Base-by-base conservation (phyloP, 2,888 invertebrate genomes). In the Plemyria rubiginata region DNA sequence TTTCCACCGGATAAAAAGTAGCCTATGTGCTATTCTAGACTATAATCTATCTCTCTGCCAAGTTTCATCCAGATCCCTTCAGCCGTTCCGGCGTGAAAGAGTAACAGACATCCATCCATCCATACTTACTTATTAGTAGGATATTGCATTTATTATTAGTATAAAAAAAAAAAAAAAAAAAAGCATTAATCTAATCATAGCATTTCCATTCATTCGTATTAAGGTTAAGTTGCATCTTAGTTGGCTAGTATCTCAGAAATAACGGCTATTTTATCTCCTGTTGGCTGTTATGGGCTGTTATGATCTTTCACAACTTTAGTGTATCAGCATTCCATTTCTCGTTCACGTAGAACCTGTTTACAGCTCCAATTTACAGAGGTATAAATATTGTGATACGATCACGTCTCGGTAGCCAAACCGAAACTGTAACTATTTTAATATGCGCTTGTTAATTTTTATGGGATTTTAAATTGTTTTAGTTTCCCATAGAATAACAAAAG, bases 311-410 rank as follows among this genome's bases (percentile, higher is more conserved):
- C 51, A 56, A 38, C 53, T 40, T 46, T 62, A 41, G 40, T 51
- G 32, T 53, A 48, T 38, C 36, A 38, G 29, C 46, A 60, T 53
- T 46, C 45, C 29, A 59, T 45, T 54, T 45, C 59, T 46, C 53
- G 51, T 46, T 55, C 48, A 51, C 43, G 38, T 49, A 41, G 13
- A 60, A 64, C 64, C 56, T 11, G 64, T 64, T 64, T 63, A 41
- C 29, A 28, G 53, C 36, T 60, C 60, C 28, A 57, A 29, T 64
- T 50, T 56, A 38, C 41, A 50, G 45, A 45, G 56, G 38, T 56
- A 49, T 60, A 56, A 56, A 64, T 56, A 62, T 58, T 62, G 51
- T 62, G 58, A 62, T 62, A 46, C 29, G 32, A 52, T 61, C 51
- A 46, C 40, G 32, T 13, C 16, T 45, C 51, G 51, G 54, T 59